Evolutionary conservation across 1,140 invertebrate species (phyloP).

Genomic region (Neotoxoptera formosana): DNA sequence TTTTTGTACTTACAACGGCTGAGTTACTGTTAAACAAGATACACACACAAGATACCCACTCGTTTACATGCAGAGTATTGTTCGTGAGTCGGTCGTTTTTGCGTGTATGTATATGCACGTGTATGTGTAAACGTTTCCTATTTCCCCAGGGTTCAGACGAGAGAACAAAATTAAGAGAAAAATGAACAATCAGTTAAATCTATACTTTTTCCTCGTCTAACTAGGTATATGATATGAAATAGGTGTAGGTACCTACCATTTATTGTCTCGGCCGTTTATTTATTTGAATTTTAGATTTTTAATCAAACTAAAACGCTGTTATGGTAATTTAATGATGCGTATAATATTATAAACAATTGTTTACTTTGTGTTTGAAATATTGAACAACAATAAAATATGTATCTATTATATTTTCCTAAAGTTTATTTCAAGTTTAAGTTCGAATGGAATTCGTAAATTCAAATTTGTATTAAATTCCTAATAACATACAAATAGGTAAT

Average conservation of each 20-base stretch:
- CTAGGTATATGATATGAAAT: too few relatives aligned
- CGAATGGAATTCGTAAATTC: neutral
- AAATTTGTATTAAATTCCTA: neutral
- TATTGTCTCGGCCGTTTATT: neutral
- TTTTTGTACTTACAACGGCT: neutral
- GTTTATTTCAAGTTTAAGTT: neutral
- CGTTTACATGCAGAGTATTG: conserved; percentile 17
- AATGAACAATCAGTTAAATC: neutral
- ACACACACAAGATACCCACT: neutral
- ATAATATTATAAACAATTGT: neutral
- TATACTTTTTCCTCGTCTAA: neutral
- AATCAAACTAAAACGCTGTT: neutral
- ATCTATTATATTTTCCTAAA: neutral
- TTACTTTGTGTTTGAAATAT: neutral
- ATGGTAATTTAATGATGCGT: neutral
- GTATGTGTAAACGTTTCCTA: neutral
- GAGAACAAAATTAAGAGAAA: neutral
- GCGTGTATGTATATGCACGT: neutral
- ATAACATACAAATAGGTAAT: neutral
- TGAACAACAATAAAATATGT: neutral
- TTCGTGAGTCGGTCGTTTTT: conserved; percentile 33
- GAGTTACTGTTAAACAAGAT: conserved; percentile 37
- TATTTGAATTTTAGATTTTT: neutral
- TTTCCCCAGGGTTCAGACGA: neutral
- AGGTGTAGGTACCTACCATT: too few relatives aligned